phyloP scores from a whole-genome alignment of 2,888 invertebrate genomes.

The Xylota segnis region DNA sequence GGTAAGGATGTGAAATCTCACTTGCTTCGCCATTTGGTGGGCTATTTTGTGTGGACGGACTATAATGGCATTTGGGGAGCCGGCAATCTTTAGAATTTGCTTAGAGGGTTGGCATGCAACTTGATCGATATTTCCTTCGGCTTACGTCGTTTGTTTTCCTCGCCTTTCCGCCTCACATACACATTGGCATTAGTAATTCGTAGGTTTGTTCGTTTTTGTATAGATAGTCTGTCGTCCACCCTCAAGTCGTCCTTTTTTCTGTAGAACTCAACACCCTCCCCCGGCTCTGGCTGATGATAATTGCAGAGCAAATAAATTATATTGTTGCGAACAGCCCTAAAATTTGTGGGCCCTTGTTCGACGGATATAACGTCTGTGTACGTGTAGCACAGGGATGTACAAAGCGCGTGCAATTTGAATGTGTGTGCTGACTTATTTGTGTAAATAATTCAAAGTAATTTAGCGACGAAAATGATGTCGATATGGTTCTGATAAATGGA shows the following conservation, averaged over 20 bases:
- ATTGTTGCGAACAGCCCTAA: conserved; percentile 54
- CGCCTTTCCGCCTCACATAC: conserved; percentile 51
- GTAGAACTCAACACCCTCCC: conserved; percentile 14
- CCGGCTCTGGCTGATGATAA: conserved; percentile 66
- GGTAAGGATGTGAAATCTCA: conserved; percentile 49
- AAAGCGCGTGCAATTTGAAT: conserved; percentile 63
- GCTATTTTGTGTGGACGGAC: conserved; percentile 65
- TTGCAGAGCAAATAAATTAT: conserved; percentile 74
- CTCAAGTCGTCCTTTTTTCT: conserved; percentile 47
- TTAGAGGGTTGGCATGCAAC: conserved; percentile 51
- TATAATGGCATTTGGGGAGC: conserved; percentile 68
- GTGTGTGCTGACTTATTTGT: conserved; percentile 55
- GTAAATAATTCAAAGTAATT: conserved; percentile 70
- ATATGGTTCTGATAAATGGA: conserved; percentile 61
- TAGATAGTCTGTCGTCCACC: conserved; percentile 50
- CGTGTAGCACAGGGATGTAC: not conserved
- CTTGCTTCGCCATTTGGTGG: conserved; percentile 62
- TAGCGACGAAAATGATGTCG: conserved; percentile 58
- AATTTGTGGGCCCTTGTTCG: conserved; percentile 49
- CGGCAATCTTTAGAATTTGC: conserved; percentile 69
- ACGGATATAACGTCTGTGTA: conserved; percentile 41
- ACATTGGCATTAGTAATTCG: conserved; percentile 61
- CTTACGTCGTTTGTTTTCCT: conserved; percentile 47
- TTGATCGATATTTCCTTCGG: conserved; percentile 69
- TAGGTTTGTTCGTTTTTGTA: conserved; percentile 33